These are phyloP conservation scores for Coturnix japonica DNA, from an alignment of 2,113 vertebrate genomes.

Conservation along the genomic window DNA sequence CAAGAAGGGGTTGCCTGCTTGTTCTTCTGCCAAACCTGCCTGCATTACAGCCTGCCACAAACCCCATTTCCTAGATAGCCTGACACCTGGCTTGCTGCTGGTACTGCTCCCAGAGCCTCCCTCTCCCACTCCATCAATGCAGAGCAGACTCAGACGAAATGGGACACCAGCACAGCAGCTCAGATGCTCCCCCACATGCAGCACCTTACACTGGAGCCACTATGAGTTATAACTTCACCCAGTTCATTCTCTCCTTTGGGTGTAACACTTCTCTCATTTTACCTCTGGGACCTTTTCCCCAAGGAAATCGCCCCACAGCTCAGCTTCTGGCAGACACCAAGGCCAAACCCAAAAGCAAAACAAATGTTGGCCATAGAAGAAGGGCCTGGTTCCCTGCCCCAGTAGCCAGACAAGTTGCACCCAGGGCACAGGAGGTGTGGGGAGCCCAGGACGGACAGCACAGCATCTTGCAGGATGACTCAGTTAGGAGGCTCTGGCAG, in stretches of 20 bases:
- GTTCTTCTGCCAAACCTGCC: not conserved
- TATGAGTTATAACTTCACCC: not conserved
- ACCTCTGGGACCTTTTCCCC: not conserved
- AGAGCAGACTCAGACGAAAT: not conserved
- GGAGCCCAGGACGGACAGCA: accelerated
- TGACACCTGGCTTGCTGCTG: not conserved
- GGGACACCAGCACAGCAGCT: not conserved
- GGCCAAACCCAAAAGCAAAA: not conserved
- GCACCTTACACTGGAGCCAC: not conserved
- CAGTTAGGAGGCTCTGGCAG: constrained; percentile 28
- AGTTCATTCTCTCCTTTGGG: not conserved
- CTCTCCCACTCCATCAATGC: not conserved
- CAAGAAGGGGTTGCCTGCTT: not conserved
- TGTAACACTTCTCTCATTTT: not conserved
- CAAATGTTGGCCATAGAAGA: accelerated
- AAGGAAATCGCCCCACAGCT: not conserved
- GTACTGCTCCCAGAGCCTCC: not conserved
- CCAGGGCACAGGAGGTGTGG: not conserved
- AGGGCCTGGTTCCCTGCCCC: accelerated
- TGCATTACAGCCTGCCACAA: not conserved
- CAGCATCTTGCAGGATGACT: not conserved
- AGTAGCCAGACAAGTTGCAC: not conserved
- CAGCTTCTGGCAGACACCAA: accelerated
- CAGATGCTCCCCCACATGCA: not conserved
- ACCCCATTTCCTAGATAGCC: not conserved